These are phyloP conservation scores for Eupithecia dodoneata DNA, from an alignment of 2,888 invertebrate genomes.

Conservation along the genomic window DNA sequence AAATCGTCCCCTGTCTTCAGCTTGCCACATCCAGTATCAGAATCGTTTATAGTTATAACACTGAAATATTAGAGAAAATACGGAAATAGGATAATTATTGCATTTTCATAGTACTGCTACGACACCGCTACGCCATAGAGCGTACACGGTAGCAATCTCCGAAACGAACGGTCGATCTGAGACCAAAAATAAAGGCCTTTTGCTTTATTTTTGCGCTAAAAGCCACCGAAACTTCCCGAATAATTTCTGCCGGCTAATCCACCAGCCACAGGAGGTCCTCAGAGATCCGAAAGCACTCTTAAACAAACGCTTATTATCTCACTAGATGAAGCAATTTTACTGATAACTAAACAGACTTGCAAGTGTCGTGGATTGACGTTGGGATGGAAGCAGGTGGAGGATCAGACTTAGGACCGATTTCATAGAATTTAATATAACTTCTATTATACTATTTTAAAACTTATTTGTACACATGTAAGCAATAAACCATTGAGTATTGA, in stretches of 20 bases:
- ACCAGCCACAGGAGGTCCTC: constrained; percentile 26
- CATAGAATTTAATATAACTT: no score
- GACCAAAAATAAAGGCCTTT: constrained; percentile 12
- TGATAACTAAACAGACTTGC: constrained; percentile 53
- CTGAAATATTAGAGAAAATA: not conserved
- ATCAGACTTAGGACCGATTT: no score
- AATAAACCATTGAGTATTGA: no score
- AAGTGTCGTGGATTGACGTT: constrained; percentile 39
- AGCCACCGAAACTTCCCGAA: constrained; percentile 8
- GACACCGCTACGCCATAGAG: not conserved
- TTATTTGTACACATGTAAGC: no score
- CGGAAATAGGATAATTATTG: not conserved
- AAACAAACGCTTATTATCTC: constrained; percentile 46
- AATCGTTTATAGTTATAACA: no score
- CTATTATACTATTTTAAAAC: no score
- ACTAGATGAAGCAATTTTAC: constrained; percentile 45
- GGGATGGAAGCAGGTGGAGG: constrained; percentile 2
- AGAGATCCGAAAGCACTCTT: constrained; percentile 36
- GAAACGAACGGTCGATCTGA: not conserved
- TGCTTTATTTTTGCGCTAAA: constrained; percentile 13
- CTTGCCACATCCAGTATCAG: no score
- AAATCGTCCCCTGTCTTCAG: no score
- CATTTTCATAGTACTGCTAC: not conserved
- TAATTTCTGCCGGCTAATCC: constrained; percentile 16
- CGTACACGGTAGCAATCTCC: not conserved